Evolutionary conservation across 2,113 vertebrate genomes (phyloP).

Genomic region (Grus americana): DNA sequence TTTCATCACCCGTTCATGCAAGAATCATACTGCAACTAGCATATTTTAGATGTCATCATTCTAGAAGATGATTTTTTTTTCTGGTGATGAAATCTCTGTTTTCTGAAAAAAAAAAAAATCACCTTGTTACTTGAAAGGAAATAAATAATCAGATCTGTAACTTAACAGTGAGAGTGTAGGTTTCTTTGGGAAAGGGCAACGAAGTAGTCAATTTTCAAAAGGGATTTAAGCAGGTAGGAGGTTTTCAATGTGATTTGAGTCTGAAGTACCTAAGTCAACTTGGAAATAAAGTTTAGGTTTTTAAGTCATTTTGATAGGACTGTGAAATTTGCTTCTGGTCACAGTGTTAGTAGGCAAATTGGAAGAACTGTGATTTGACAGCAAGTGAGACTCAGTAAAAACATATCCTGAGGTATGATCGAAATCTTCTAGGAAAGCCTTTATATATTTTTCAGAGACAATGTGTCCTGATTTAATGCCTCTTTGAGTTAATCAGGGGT

Average conservation of each 20-base stretch:
- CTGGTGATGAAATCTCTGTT: not conserved
- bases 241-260: not conserved
- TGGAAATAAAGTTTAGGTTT: not conserved
- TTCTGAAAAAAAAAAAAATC: not conserved
- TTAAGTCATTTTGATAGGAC: not conserved
- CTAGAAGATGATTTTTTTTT: not conserved
- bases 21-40: not conserved
- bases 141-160: not conserved
- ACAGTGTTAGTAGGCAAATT: not conserved
- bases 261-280: not conserved
- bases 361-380: not conserved
- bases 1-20: not conserved
- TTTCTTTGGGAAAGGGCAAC: not conserved
- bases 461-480: not conserved
- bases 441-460: not conserved
- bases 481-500: not conserved
- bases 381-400: not conserved
- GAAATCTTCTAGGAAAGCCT: not conserved
- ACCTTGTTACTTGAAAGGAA: not conserved
- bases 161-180: not conserved
- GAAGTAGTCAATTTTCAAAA: not conserved
- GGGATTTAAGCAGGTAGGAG: not conserved
- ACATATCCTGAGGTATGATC: not conserved
- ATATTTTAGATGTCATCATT: not conserved
- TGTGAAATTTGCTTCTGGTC: not conserved